Conservation (phyloP, 2,113 vertebrate genomes). For the Embiotoca jacksoni region DNA sequence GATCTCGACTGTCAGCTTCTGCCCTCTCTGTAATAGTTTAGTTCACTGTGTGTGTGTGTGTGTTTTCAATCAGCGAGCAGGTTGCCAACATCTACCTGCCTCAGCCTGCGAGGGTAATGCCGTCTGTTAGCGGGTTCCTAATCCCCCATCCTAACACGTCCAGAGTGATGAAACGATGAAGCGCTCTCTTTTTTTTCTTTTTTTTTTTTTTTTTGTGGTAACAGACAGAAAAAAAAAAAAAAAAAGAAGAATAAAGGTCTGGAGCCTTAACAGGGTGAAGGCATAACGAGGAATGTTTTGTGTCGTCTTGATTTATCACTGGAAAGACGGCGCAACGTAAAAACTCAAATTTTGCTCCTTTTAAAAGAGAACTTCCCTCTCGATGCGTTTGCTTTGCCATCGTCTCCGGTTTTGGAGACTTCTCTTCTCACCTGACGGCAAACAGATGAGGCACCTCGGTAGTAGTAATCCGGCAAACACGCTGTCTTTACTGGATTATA, state of each 20-base stretch:
- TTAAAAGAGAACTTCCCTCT: neutral
- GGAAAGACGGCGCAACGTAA: constrained; percentile 27
- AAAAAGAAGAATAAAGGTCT: constrained; percentile 3
- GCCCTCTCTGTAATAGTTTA: constrained; percentile 20
- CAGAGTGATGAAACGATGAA: constrained; percentile 36
- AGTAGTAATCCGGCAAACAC: constrained; percentile 23
- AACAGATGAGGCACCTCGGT: constrained; percentile 25
- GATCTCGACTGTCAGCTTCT: constrained; percentile 5
- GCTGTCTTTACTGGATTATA: neutral
- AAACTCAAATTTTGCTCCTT: neutral
- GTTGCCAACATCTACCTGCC: constrained; percentile 61
- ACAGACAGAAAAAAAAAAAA: constrained; percentile 19
- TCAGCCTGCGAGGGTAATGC: constrained; percentile 62
- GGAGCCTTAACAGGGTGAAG: constrained; percentile 1
- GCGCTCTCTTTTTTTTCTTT: constrained; percentile 1
- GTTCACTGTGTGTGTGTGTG: constrained; percentile 12
- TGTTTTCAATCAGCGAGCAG: constrained; percentile 40
- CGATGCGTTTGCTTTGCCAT: neutral
- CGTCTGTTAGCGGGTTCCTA: constrained; percentile 54
- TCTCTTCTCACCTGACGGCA: constrained; percentile 19
- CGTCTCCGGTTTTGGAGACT: constrained; percentile 7
- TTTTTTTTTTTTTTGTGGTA: neutral
- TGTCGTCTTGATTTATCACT: constrained; percentile 43
- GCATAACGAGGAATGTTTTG: neutral
- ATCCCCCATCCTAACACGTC: constrained; percentile 35